Conservation (phyloP, 2,797 vertebrate genomes). For the Notamacropus eugenii region DNA sequence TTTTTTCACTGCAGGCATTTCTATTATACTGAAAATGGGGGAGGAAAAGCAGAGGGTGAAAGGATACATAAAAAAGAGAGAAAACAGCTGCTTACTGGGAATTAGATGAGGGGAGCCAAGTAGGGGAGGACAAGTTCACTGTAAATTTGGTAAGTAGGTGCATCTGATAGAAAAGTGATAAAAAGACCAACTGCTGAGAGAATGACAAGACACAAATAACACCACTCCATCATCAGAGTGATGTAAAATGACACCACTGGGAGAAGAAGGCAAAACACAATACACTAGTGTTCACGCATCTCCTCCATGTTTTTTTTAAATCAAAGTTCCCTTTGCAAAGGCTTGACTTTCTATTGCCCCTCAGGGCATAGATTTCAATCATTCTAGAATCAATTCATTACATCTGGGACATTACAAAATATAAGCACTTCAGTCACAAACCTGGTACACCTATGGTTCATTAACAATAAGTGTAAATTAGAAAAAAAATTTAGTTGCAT, state of each 20-base stretch:
- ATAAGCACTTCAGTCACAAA: background rate
- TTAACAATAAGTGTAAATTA: background rate
- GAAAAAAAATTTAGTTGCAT: background rate
- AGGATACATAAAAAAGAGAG: background rate
- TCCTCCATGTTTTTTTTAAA: background rate
- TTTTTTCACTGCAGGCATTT: background rate
- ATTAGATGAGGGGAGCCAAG: background rate
- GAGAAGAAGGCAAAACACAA: background rate
- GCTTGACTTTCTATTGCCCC: background rate
- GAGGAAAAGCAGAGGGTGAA: background rate
- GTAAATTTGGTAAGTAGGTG: background rate
- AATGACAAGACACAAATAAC: background rate
- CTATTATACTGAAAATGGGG: background rate
- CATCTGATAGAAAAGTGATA: background rate
- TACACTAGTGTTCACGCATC: background rate
- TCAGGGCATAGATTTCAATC: background rate
- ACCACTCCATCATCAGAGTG: slow-evolving; percentile 18
- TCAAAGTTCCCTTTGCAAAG: background rate
- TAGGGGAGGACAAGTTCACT: background rate
- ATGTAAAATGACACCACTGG: background rate
- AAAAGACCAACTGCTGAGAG: background rate
- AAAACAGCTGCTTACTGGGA: background rate
- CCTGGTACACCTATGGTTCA: background rate
- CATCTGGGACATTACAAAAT: background rate
- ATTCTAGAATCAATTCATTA: background rate